Base-by-base conservation (phyloP, 92 coral and sea anemone genomes). In the Virgularia gustaviana region DNA sequence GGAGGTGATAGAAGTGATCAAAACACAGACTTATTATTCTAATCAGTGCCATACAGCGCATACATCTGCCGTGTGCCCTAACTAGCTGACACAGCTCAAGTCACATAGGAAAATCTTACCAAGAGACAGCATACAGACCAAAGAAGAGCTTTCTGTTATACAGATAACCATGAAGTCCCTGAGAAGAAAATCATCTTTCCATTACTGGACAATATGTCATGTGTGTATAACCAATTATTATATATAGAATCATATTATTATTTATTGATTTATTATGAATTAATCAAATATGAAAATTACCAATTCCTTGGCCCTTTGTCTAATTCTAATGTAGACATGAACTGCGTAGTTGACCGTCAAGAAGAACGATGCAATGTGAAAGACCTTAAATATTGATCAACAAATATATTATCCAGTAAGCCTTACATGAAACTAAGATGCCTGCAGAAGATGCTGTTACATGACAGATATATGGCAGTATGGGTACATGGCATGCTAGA, bases 341-440 rank as follows among this genome's bases (percentile, higher is more conserved):
- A 84, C 53, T 6, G 89, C 96, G 76, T 91, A 91, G 70, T 91
- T 91, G 75, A 84, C 88, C n/a, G 97, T 91, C 78, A 91, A 65
- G 54, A 91, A 86, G 84, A 91, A 91, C 1, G 97, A 83, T 41
- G 87, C 83, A 22, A 91, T 65, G 38, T 89, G 86, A 53, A 87
- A 88, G 20, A 84, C 56, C 97, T 91, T 44, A 51, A 55, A 18
- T 54, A 58, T 20, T 60, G 20, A 32, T 49, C 0, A 22, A 62
- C 22, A 23, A 39, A 22, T 38, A 32, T 7, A 27, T 20, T 52
- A 49, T 5, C 29, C 35, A 47, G n/a, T n/a, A n/a, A n/a, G n/a
- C n/a, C n/a, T n/a, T n/a, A n/a, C n/a, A n/a, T n/a, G n/a, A n/a
- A n/a, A n/a, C n/a, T n/a, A n/a, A n/a, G n/a, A n/a, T n/a, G n/a